Conservation (phyloP, 1,140 invertebrate genomes). For the Cephus cinctus region DNA sequence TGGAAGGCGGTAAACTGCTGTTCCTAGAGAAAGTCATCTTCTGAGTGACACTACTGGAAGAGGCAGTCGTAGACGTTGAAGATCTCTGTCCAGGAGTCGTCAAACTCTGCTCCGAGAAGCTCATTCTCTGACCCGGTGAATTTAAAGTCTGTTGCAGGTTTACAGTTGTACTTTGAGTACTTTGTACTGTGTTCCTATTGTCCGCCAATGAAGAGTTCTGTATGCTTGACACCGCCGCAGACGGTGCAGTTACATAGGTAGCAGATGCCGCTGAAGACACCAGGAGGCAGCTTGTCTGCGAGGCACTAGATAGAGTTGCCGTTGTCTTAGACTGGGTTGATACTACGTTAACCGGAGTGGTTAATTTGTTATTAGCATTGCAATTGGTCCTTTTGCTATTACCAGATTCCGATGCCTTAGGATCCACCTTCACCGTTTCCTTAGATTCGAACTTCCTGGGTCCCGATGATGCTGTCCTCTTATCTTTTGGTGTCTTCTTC, state of each 20-base stretch:
- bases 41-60: too few species aligned
- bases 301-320: not conserved
- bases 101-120: too few species aligned
- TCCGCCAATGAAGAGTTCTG: not conserved
- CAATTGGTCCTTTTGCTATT: too few species aligned
- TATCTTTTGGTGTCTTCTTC: slow-evolving; percentile 42
- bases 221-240: not conserved
- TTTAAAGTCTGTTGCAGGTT: too few species aligned
- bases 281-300: not conserved
- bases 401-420: too few species aligned
- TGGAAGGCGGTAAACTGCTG: too few species aligned
- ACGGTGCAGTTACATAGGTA: not conserved
- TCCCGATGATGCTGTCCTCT: slow-evolving; percentile 13
- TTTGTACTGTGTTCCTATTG: slow-evolving; percentile 11
- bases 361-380: too few species aligned
- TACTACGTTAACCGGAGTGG: too few species aligned
- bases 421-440: not conserved
- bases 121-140: too few species aligned
- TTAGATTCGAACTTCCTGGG: slow-evolving; percentile 2
- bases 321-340: not conserved
- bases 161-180: slow-evolving; percentile 10
- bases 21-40: too few species aligned
- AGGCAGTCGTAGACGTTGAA: too few species aligned
- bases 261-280: not conserved
- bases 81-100: too few species aligned